phyloP scores from a whole-genome alignment of 2,113 vertebrate genomes.

The Gopherus flavomarginatus region DNA sequence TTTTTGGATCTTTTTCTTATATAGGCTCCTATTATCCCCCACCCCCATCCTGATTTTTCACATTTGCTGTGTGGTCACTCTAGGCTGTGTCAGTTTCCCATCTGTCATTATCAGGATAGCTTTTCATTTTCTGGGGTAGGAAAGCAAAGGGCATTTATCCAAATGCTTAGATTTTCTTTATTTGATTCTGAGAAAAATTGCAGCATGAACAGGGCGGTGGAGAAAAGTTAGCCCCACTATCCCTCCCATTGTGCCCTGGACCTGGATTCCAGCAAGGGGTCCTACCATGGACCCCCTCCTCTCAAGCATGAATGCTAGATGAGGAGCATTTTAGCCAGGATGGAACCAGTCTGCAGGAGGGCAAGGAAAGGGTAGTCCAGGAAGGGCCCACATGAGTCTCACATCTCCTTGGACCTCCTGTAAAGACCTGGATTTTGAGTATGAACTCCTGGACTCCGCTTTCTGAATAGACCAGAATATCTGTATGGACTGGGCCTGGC shows the following conservation, averaged over 20 bases:
- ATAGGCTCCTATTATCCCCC: too few species aligned
- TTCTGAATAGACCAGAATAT: background rate
- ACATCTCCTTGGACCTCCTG: background rate
- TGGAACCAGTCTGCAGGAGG: background rate
- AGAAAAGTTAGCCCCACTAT: background rate
- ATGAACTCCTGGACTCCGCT: background rate
- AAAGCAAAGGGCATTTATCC: background rate
- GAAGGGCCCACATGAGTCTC: background rate
- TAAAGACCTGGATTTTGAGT: background rate
- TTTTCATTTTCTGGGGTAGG: background rate
- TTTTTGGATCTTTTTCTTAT: too few species aligned
- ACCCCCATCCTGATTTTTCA: too few species aligned
- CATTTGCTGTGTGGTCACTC: too few species aligned
- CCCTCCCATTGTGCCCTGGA: background rate
- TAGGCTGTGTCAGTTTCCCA: background rate
- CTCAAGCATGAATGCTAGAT: background rate
- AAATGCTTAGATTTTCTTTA: background rate
- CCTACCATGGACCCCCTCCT: background rate
- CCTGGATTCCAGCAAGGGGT: background rate
- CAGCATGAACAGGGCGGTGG: background rate
- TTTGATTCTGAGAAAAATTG: background rate
- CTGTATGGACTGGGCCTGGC: background rate
- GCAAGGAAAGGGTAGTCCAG: background rate
- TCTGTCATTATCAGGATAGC: background rate
- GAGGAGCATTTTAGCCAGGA: background rate